Evolutionary conservation across 2,113 vertebrate species (phyloP).

Genomic region (Onychostruthus taczanowskii): DNA sequence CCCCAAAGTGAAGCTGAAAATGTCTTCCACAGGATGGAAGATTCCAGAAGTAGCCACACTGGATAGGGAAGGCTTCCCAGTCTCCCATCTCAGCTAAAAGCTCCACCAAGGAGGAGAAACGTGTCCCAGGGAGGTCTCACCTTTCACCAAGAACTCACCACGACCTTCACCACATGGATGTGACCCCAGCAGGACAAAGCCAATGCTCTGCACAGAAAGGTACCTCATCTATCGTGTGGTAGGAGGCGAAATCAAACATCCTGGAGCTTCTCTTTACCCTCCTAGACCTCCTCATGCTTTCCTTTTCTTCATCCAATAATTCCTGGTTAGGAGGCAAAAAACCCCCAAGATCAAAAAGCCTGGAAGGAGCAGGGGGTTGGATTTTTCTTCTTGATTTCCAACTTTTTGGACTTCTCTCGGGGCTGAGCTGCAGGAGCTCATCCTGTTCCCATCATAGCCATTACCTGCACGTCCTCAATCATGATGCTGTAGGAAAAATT

Average conservation of each 20-base stretch:
- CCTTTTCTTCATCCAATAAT: conserved; percentile 80
- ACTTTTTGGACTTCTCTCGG: not conserved
- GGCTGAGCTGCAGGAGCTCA: not conserved
- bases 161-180: fast-evolving
- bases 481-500: conserved; percentile 78
- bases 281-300: conserved; percentile 69
- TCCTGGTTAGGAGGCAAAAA: conserved; percentile 39
- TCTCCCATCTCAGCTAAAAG: not conserved
- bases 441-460: fast-evolving
- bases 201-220: not conserved
- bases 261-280: conserved; percentile 68
- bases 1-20: not conserved
- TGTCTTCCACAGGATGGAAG: fast-evolving
- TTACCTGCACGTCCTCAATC: conserved; percentile 89
- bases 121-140: not conserved
- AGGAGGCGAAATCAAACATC: conserved; percentile 77
- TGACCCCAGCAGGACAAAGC: not conserved
- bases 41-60: not conserved
- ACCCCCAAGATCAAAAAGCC: fast-evolving
- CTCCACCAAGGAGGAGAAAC: not conserved
- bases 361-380: not conserved
- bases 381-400: not conserved
- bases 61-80: fast-evolving
- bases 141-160: fast-evolving
- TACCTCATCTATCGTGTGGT: conserved; percentile 85